Conservation (phyloP, 37 sponge, comb jelly and placozoan species). For the Petrosia ficiformis region DNA sequence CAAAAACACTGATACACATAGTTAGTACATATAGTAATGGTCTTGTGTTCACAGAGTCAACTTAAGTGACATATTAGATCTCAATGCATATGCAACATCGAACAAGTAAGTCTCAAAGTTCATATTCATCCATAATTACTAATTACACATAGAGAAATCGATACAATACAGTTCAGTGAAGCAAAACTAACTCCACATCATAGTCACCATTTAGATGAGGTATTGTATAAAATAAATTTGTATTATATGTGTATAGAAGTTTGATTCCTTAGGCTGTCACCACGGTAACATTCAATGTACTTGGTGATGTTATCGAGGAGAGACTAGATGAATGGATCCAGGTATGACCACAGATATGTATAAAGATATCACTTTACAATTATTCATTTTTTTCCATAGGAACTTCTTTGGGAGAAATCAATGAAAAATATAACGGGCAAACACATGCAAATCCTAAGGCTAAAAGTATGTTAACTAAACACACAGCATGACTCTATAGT, state of each 20-base stretch:
- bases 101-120: not conserved
- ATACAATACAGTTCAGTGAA: no score
- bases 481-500: not conserved
- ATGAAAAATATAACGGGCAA: slow-evolving; percentile 16
- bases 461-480: slow-evolving; percentile 48
- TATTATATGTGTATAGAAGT: no score
- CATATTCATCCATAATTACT: not conserved
- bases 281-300: slow-evolving; percentile 68
- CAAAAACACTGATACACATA: not conserved
- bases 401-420: slow-evolving; percentile 77
- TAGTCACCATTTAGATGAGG: slow-evolving; percentile 2
- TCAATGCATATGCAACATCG: not conserved
- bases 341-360: no score
- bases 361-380: not conserved
- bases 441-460: slow-evolving; percentile 60
- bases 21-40: not conserved
- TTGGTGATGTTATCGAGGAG: slow-evolving; percentile 32
- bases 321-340: slow-evolving; percentile 65
- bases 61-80: not conserved
- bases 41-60: not conserved
- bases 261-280: slow-evolving; percentile 30
- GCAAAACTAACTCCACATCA: no score
- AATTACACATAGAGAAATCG: no score
- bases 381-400: slow-evolving; percentile 17
- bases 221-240: not conserved